Base-by-base conservation (phyloP, 2,888 invertebrate genomes). In the Exephanes ischioxanthus region DNA sequence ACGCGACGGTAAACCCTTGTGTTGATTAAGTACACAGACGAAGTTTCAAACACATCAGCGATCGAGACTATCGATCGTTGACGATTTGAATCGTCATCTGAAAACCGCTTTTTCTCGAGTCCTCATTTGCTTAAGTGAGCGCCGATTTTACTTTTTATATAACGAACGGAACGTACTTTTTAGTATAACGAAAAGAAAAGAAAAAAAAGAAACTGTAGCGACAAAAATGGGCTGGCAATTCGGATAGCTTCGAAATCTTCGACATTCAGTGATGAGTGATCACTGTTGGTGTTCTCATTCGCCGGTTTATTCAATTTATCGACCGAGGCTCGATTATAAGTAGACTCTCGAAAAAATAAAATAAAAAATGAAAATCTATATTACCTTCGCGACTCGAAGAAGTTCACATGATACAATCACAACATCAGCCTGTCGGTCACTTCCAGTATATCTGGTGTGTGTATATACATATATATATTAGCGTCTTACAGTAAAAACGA, bases 21-120 rank as follows among this genome's bases (percentile, higher is more conserved):
- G 86, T 84, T 33, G 41, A 26, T 48, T 14, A 48, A 61, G 83
- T 80, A 87, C 87, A 72, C 84, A 45, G 88, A 88, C 86, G 86
- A 87, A 84, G 83, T 89, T 90, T 90, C 67, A 87, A 86, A 14
- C 19, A 66, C 11, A 16, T 61, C 48, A 33, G 33, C 33, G 87
- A 87, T 87, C 86, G 87, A 78, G 81, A 30, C 19, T 55, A 19
- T 70, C 19, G 16, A n/a, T 61, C 22, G 33, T 30, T 14, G 45
- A 26, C 41, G 11, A n/a, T 30, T 19, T 16, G 58, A 45, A 45
- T 68, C n/a, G n/a, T 11, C 45, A 67, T 30, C 30, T n/a, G 11
- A 33, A 26, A 30, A 61, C n/a, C 51, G 37, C 26, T 61, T 48
- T 45, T 75, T 45, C 45, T 76, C 61, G 75, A 66, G 48, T 66